Conservation (phyloP, 2,888 invertebrate genomes). For the Lepidocyrtinus sp. region DNA sequence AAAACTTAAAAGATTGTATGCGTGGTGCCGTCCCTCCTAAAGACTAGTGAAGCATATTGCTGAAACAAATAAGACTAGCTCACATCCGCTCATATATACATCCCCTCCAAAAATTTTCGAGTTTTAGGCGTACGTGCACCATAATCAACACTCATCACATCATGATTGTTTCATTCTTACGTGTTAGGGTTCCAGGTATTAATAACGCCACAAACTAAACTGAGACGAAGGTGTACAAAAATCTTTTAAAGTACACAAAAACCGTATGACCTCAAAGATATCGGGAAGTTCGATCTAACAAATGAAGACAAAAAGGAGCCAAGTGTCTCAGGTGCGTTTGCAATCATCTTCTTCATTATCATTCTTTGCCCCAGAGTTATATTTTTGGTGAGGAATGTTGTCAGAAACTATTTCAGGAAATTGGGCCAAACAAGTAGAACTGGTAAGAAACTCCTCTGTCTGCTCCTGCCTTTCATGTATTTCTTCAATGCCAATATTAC, state of each 20-base stretch:
- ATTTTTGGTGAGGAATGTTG: conserved; percentile 42
- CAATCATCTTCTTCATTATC: conserved; percentile 47
- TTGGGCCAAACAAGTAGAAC: conserved; percentile 43
- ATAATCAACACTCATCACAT: conserved; percentile 26
- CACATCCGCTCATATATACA: conserved; percentile 20
- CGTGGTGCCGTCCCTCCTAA: not conserved
- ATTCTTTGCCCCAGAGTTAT: conserved; percentile 39
- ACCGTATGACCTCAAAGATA: not conserved
- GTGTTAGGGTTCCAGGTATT: conserved; percentile 51
- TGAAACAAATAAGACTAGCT: conserved; percentile 10
- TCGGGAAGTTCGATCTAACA: not conserved
- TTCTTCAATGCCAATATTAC: conserved; percentile 18
- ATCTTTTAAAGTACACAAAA: not conserved
- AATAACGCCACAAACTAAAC: conserved; percentile 41
- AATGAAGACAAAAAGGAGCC: conserved; percentile 17
- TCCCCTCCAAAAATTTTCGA: not conserved
- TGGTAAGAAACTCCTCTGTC: not conserved
- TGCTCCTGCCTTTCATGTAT: not conserved
- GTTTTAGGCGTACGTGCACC: conserved; percentile 30
- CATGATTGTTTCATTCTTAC: conserved; percentile 54
- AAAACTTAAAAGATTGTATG: conserved; percentile 25
- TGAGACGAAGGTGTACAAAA: not conserved
- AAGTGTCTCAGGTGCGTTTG: conserved; percentile 44
- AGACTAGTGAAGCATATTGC: conserved; percentile 12
- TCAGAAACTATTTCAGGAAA: conserved; percentile 25